Conservation (phyloP, 2,888 invertebrate species). For the Yponomeuta plumbellus region DNA sequence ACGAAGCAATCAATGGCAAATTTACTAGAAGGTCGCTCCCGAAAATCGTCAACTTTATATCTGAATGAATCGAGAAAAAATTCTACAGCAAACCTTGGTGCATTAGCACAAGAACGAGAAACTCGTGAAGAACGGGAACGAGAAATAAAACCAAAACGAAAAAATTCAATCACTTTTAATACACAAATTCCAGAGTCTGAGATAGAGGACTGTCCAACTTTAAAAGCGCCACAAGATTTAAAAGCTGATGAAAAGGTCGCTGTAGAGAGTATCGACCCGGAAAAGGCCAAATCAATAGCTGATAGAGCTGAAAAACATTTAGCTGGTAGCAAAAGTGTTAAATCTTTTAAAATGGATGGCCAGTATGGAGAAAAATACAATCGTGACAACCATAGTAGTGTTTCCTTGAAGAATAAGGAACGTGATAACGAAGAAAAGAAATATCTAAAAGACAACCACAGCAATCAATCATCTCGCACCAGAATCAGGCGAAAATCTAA, state of each 20-base stretch:
- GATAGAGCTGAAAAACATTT: constrained; percentile 58
- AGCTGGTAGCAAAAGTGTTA: constrained; percentile 50
- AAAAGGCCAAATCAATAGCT: constrained; percentile 55
- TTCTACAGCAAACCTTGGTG: constrained; percentile 56
- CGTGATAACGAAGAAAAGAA: constrained; percentile 57
- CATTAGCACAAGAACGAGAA: constrained; percentile 49
- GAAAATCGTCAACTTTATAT: constrained; percentile 64
- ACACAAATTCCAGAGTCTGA: constrained; percentile 67
- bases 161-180: constrained; percentile 53
- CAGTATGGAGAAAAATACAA: constrained; percentile 59
- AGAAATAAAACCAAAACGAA: constrained; percentile 54
- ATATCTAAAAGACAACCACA: constrained; percentile 65
- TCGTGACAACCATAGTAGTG: constrained; percentile 60
- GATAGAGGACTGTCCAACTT: constrained; percentile 69
- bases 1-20: constrained; percentile 69
- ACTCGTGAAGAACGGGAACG: not conserved
- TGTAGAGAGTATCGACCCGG: constrained; percentile 59
- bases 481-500: constrained; percentile 65
- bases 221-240: constrained; percentile 70
- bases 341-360: constrained; percentile 62
- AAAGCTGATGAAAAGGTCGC: constrained; percentile 70
- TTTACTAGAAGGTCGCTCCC: constrained; percentile 59
- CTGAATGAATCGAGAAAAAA: constrained; percentile 71
- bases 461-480: constrained; percentile 58
- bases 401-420: constrained; percentile 55